Base-by-base conservation (phyloP, 30 jellyfish, hydroid and myxozoan species). In the Aurelia aurita region DNA sequence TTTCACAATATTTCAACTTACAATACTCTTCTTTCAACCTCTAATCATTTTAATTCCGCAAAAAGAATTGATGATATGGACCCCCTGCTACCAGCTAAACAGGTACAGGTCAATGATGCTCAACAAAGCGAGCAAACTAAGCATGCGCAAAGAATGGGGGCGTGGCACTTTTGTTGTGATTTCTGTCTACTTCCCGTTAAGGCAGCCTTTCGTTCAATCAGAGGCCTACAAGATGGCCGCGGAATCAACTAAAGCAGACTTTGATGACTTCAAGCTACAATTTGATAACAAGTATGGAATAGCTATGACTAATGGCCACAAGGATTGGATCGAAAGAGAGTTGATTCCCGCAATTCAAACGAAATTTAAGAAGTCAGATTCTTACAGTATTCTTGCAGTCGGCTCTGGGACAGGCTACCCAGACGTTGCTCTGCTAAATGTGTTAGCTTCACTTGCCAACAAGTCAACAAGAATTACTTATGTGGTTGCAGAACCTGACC, bases 401-500 rank as follows among this genome's bases (percentile, higher is more conserved):
- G 86, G 86, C 1, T 74, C 86, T 18, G 86, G 86, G 22, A 51
- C 86, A 6, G 86, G 86, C n/a, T 51, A 39, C 39, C 74, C 86
- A 22, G 86, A 74, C 22, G 72, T 21, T 16, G 86, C 72, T 2
- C 31, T 74, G 20, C 61, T 74, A 0, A 73, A 55, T 58, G 10
- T 74, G 1, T n/a, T 74, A 73, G 31, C 86, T 1, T 27, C 22
- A 1, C 7, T 74, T 29, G 86, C 72, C 19, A 55, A 55, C 31
- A 39, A 39, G 51, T 39, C 51, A 2, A 39, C 51, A 39, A 39
- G 16, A 6, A 74, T 74, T 32, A 60, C 60, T 74, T 74, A 74
- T 60, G 60, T 63, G 1, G 86, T 74, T 19, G 63, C 72, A 22
- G 86, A 74, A 25, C 86, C 86, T 2, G 86, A 74, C 75, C 86